These are phyloP conservation scores for Cheirogaleus major DNA, from an alignment of 2,797 vertebrate species.

Conservation along the genomic window DNA sequence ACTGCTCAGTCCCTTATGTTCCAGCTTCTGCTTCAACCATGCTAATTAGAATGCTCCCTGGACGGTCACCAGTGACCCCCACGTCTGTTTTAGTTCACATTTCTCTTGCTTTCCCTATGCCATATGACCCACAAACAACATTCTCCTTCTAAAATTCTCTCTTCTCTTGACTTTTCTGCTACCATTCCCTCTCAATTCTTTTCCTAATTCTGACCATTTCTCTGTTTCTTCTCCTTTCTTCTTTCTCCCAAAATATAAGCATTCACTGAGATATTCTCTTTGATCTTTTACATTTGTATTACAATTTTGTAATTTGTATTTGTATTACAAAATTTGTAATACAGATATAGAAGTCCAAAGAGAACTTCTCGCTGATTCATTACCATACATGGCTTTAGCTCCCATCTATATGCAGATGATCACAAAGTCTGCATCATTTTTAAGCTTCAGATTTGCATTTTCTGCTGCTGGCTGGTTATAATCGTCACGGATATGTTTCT, in stretches of 20 bases:
- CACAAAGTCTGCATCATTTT: not conserved
- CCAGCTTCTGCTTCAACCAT: not conserved
- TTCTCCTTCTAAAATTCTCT: not conserved
- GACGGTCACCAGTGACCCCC: too few relatives aligned
- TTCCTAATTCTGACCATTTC: not conserved
- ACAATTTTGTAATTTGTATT: not conserved
- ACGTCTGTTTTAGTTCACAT: fast-evolving
- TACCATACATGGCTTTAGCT: not conserved
- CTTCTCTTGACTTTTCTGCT: not conserved
- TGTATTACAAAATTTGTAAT: not conserved
- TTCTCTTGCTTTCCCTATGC: not conserved
- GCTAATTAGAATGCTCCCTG: too few relatives aligned
- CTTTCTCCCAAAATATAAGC: not conserved
- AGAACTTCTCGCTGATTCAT: not conserved
- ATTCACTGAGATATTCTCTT: not conserved
- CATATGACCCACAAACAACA: not conserved
- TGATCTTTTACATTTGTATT: not conserved
- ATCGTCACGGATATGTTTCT: not conserved
- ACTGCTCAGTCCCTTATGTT: not conserved
- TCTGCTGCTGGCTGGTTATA: not conserved
- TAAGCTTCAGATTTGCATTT: not conserved
- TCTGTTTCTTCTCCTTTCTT: not conserved
- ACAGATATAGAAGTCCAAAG: not conserved
- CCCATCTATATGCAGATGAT: not conserved
- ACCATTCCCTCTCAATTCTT: not conserved